Conservation (phyloP, 1,140 invertebrate species). For the Galleria mellonella region DNA sequence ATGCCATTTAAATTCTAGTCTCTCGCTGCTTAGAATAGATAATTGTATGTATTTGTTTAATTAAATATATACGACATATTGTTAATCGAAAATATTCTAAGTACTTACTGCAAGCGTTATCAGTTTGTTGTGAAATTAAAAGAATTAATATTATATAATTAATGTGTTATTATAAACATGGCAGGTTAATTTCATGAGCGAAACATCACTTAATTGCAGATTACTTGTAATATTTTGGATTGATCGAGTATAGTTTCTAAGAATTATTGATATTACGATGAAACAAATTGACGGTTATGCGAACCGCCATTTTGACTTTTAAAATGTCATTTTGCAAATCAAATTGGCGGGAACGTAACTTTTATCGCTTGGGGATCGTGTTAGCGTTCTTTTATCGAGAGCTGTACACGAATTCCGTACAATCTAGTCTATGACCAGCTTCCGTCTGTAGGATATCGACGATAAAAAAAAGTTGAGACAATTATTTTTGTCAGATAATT, state of each 20-base stretch:
- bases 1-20: slow-evolving; percentile 60
- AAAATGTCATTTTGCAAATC: neutral
- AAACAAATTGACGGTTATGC: no score
- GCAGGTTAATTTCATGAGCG: no score
- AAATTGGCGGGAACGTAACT: neutral
- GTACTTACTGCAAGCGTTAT: no score
- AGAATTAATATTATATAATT: no score
- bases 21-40: slow-evolving; percentile 47
- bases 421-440: slow-evolving; percentile 60
- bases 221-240: no score
- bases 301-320: no score
- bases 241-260: neutral
- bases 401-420: slow-evolving; percentile 1
- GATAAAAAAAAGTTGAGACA: slow-evolving; percentile 29
- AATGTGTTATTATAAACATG: no score
- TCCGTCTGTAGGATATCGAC: slow-evolving; percentile 34
- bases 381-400: neutral
- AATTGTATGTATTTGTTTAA: slow-evolving; percentile 39
- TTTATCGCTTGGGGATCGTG: no score
- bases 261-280: slow-evolving; percentile 4
- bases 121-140: no score
- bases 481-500: slow-evolving; percentile 57
- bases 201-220: no score
- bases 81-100: slow-evolving; percentile 4
- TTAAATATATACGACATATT: slow-evolving; percentile 8